A percentile compares a stretch with the other conserved stretches of the same genome.
These are phyloP conservation scores for Typhlomys cinereus DNA, from an alignment of 2,113 vertebrate genomes.

Conservation along the genomic window DNA sequence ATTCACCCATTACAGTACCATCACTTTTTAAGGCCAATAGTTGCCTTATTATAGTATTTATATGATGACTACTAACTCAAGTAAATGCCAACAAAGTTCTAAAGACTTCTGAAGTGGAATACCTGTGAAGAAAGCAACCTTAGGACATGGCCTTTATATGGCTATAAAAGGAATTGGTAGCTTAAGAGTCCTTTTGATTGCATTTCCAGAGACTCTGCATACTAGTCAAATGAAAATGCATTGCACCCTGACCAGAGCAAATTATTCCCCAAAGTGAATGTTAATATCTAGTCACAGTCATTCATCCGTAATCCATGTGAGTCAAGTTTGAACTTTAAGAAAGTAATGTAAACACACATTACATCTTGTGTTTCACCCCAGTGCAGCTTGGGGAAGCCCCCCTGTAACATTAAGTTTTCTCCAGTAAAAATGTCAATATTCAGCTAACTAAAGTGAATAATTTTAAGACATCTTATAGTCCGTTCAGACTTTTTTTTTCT, in stretches of 20 bases:
- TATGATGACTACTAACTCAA: neutral
- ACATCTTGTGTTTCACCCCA: neutral
- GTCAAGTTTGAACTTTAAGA: neutral
- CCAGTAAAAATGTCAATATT: neutral
- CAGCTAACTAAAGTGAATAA: neutral
- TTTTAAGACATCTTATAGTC: neutral
- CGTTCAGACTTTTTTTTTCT: neutral
- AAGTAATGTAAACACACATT: neutral
- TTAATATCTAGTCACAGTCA: neutral
- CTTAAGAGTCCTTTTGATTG: neutral
- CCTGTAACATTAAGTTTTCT: neutral
- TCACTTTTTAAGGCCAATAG: neutral
- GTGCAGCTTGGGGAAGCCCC: neutral
- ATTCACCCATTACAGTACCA: neutral
- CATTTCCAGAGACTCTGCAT: neutral
- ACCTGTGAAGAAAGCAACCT: neutral
- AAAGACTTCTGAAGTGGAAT: conserved; percentile 28
- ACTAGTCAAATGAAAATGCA: neutral
- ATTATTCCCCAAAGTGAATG: conserved; percentile 25
- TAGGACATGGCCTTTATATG: neutral
- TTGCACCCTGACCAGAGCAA: neutral
- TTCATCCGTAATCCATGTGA: neutral
- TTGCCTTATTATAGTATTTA: neutral
- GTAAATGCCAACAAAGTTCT: neutral
- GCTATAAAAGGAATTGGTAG: conserved; percentile 21